phyloP scores from a whole-genome alignment of 2,113 vertebrate species.

The Alosa alosa region DNA sequence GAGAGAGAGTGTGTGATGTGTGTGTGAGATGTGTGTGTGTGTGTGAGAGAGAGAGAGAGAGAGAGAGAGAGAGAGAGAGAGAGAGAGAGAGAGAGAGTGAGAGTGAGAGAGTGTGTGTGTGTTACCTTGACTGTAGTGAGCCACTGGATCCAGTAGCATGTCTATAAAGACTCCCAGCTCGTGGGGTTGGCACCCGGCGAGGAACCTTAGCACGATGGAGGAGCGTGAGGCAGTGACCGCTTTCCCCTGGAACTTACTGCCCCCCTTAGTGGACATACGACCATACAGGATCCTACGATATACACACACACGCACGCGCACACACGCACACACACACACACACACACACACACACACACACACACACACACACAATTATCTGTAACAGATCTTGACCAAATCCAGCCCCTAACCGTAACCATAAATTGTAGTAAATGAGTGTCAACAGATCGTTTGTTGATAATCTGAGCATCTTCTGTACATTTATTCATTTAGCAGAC shows the following conservation, averaged over 20 bases:
- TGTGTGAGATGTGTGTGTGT: background rate
- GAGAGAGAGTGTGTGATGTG: background rate
- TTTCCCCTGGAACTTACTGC: constrained; percentile 91
- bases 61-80: too few relatives aligned
- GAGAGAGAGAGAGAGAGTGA: too few relatives aligned
- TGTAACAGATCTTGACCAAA: too few relatives aligned
- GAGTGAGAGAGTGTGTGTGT: background rate
- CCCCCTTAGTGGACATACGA: constrained; percentile 89
- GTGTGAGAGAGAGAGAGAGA: background rate
- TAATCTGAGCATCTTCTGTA: too few relatives aligned
- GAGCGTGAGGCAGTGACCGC: constrained; percentile 77
- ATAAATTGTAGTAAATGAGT: too few relatives aligned
- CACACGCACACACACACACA: background rate
- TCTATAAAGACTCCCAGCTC: constrained; percentile 87
- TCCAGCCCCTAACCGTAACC: too few relatives aligned
- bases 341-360: background rate
- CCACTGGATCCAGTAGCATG: constrained; percentile 88
- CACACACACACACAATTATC: constrained; percentile 46
- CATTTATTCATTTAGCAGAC: too few relatives aligned
- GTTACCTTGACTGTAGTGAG: constrained; percentile 78
- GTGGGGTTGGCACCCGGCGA: constrained; percentile 82
- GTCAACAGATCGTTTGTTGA: too few relatives aligned
- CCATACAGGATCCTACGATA: constrained; percentile 87
- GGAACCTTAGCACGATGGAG: constrained; percentile 88
- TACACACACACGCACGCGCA: background rate